Base-by-base conservation (phyloP, 92 coral and sea anemone species). In the Epizoanthus rinbou region DNA sequence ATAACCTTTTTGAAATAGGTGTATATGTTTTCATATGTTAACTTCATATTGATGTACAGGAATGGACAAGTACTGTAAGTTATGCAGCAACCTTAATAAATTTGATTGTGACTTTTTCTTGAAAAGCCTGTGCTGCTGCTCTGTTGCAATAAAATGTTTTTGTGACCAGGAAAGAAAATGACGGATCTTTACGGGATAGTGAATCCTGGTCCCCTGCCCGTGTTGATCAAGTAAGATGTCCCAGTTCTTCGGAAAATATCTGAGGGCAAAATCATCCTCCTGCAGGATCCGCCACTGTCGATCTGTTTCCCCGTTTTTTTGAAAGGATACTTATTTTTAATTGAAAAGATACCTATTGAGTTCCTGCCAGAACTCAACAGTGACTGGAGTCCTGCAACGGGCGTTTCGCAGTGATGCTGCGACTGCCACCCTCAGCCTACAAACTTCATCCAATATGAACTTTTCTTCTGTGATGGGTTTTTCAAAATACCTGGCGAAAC, bases 81-180 rank as follows among this genome's bases (percentile, higher is more conserved):
- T 9, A 35, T 18, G 69, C 82, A 57, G 82, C 69, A 57, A 76
- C 82, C 17, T 76, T 76, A 0, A 76, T 31, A 21, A 58, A 58
- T 5, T 76, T 41, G 0, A 76, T 0, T 0, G 82, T 18, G 1
- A 58, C 14, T 17, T 57, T 76, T 19, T 76, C 69, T 10, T 17
- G 69, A 8, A 33, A 58, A 4, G 82, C 82, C n/a, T 19, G 25
- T 33, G 69, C 35, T 76, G 69, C 69, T 63, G 24, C 0, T 64
- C 37, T n/a, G 13, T 23, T 4, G 0, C 2, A 1, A 8, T 19
- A 41, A 41, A 80, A 14, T 41, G 15, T 52, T 68, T 68, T 3
- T 63, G 85, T 5, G 82, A 59, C 82, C 69, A 76, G 82, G 54
- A 5, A 59, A 76, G 37, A 10, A 76, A 58, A n/a, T 59, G 71